phyloP scores from a whole-genome alignment of 1,140 invertebrate genomes.

The Drosophila punjabiensis region DNA sequence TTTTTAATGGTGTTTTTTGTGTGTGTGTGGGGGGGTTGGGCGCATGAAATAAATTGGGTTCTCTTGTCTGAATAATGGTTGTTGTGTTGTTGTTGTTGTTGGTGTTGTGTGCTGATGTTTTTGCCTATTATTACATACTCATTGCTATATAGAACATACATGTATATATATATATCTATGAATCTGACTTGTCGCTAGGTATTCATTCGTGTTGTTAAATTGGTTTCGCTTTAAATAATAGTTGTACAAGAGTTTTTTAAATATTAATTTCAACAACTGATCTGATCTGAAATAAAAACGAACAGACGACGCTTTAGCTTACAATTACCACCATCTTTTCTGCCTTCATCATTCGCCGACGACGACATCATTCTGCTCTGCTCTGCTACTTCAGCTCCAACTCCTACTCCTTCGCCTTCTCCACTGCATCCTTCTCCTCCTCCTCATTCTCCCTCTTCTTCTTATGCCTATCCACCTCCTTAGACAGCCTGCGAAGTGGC shows the following conservation, averaged over 20 bases:
- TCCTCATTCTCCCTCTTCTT: constrained; percentile 8
- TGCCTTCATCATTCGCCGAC: constrained; percentile 76
- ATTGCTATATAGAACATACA: constrained; percentile 71
- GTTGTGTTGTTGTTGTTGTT: constrained; percentile 13
- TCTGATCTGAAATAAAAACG: constrained; percentile 80
- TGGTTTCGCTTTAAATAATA: constrained; percentile 66
- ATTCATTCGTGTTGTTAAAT: constrained; percentile 65
- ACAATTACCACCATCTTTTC: constrained; percentile 81
- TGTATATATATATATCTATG: constrained; percentile 60
- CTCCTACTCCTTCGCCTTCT: constrained; percentile 24
- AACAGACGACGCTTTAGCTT: constrained; percentile 85
- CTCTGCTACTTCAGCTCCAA: constrained; percentile 18
- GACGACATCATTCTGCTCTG: constrained; percentile 37
- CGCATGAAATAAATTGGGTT: constrained; percentile 67
- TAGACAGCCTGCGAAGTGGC: constrained; percentile 85
- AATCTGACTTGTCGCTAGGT: constrained; percentile 74
- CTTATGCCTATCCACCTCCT: constrained; percentile 28
- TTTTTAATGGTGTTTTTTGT: constrained; percentile 28
- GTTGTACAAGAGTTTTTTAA: constrained; percentile 76
- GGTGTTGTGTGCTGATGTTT: constrained; percentile 54
- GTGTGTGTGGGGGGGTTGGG: constrained; percentile 9
- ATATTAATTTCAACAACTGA: constrained; percentile 84
- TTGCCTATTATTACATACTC: constrained; percentile 72
- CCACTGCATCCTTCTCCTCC: constrained; percentile 6
- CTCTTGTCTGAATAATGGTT: constrained; percentile 48